Evolutionary conservation across 2,113 vertebrate species (phyloP), one percentile per base, ranked within the genome.

Genomic region (Bubo blakistoni): DNA sequence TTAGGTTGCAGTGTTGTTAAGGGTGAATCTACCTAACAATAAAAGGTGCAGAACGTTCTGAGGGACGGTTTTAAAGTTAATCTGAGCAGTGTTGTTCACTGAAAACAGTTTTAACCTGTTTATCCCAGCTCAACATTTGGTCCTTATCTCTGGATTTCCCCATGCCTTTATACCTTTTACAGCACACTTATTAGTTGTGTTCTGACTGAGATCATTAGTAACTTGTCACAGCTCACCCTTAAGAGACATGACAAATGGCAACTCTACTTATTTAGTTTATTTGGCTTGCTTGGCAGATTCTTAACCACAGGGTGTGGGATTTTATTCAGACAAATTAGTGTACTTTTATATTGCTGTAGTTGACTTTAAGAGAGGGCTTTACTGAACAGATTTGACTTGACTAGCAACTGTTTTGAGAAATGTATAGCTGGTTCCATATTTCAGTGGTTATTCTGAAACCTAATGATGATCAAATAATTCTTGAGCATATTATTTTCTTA

Each of bases 321-420:
- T 96, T 96, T 81, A 90, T 90, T 94, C 71, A 65, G 69, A 71
- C 11, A 65, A 92, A 81, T 74, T 76, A 63, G 24, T 72, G 66
- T 88, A 66, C 40, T 91, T 91, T 94, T 91, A 26, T 54, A n/a
- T 63, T 85, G 34, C 49, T 85, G 30, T 84, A 88, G 86, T 63
- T 91, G 69, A 78, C 81, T 86, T 91, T 84, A 92, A 71, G 51
- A 88, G 84, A 51, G 24, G 21, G 5, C 47, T 93, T 88, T 81
- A 74, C n/a, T 59, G 59, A 86, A 81, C 30, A 77, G 55, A 66
- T 91, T 81, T 86, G 30, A 70, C 40, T 69, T 81, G 34, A 13
- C 57, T 55, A 67, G 25, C 27, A 82, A 42, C 54, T 51, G 27
- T 76, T 89, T 77, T 57, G 63, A 90, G 67, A 73, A 73, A 47